A percentile compares a stretch with the other conserved stretches of the same genome.
phyloP scores from a whole-genome alignment of 1,140 invertebrate species.

The Drosophila bifasciata region DNA sequence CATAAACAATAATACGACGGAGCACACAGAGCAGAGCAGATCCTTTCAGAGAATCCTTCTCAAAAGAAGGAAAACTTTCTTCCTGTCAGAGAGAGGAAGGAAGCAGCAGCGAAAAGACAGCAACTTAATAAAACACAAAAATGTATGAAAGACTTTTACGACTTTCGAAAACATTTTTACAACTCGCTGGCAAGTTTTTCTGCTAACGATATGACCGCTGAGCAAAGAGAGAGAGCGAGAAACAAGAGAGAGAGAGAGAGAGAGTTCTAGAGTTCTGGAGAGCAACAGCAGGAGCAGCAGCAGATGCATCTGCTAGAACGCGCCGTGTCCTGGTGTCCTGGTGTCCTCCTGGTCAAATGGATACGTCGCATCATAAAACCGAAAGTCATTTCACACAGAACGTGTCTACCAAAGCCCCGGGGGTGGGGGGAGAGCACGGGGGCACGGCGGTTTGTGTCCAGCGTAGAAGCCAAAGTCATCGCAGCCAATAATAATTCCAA shows the following conservation, averaged over 20 bases:
- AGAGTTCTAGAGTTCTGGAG: not conserved
- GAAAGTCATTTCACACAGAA: conserved; percentile 81
- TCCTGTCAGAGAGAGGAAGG: conserved; percentile 5
- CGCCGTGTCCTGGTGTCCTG: conserved; percentile 34
- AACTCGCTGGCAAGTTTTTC: conserved; percentile 76
- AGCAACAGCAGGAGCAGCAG: conserved; percentile 3
- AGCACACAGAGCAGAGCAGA: not conserved
- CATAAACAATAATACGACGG: conserved; percentile 79
- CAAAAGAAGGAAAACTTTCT: conserved; percentile 36
- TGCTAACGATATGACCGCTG: conserved; percentile 81
- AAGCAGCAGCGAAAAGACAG: conserved; percentile 7
- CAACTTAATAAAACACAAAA: conserved; percentile 82
- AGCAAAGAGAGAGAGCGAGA: conserved; percentile 30
- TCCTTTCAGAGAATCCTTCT: too few species aligned
- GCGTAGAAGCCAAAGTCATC: conserved; percentile 82
- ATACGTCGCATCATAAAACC: conserved; percentile 81
- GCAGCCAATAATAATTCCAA: conserved; percentile 83
- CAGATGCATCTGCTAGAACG: conserved; percentile 37
- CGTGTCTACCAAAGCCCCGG: conserved; percentile 52
- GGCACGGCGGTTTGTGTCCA: conserved; percentile 25
- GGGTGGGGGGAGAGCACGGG: not conserved
- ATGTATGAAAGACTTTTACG: conserved; percentile 83
- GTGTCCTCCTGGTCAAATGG: conserved; percentile 72
- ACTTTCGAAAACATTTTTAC: conserved; percentile 83
- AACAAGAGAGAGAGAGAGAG: conserved; percentile 13